phyloP scores from a whole-genome alignment of 2,888 invertebrate genomes.

The Eupelmus urozonus region DNA sequence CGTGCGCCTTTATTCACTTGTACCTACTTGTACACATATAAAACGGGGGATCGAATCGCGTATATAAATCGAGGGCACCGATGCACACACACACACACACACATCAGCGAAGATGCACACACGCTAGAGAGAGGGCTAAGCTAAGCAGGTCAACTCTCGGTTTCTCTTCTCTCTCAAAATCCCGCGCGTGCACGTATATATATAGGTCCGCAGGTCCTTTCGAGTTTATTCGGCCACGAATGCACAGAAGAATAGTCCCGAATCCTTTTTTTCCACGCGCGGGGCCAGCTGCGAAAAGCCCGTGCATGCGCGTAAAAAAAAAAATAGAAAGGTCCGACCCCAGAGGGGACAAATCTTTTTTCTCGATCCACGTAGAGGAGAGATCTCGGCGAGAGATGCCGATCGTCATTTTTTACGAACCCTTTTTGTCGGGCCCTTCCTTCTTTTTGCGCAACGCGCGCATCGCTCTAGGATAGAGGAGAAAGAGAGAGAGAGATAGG shows the following conservation, averaged over 20 bases:
- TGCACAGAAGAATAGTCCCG: constrained; percentile 71
- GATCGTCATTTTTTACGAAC: constrained; percentile 77
- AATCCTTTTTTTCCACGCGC: constrained; percentile 70
- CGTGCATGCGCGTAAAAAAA: constrained; percentile 55
- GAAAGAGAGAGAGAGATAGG: constrained; percentile 3
- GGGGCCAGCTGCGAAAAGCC: constrained; percentile 76
- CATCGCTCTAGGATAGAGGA: not conserved
- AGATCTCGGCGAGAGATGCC: constrained; percentile 73
- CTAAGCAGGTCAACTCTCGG: constrained; percentile 65
- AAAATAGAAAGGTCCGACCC: constrained; percentile 30
- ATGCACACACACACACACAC: constrained; percentile 41
- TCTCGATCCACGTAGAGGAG: too few relatives aligned
- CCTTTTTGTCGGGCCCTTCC: constrained; percentile 62
- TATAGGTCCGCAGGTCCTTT: constrained; percentile 72
- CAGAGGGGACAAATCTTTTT: constrained; percentile 69
- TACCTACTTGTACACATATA: not conserved
- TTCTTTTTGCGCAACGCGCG: constrained; percentile 71
- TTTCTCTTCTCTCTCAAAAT: constrained; percentile 39
- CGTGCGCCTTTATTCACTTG: not conserved
- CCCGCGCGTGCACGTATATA: not conserved
- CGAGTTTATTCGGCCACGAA: constrained; percentile 74
- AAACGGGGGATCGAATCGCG: constrained; percentile 61
- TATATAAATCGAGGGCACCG: constrained; percentile 67
- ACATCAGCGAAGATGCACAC: constrained; percentile 1
- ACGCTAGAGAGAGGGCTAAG: constrained; percentile 33